Evolutionary conservation across 1,140 invertebrate species (phyloP).

Genomic region (Scaptodrosophila lebanonensis): DNA sequence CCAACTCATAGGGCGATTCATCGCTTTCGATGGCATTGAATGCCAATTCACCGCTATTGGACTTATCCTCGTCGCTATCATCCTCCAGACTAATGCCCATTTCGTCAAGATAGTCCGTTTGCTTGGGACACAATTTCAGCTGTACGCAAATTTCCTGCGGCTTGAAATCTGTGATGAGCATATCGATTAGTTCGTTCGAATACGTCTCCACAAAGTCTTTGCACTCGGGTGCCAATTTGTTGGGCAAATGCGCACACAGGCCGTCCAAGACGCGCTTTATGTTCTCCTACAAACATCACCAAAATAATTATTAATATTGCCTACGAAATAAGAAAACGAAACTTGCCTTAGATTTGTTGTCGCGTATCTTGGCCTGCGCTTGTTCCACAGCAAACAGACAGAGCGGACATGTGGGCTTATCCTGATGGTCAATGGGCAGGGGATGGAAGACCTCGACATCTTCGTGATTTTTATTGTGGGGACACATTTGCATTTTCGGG

Average conservation of each 20-base stretch:
- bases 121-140: constrained; percentile 83
- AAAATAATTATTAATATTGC: background rate
- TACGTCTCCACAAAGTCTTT: constrained; percentile 87
- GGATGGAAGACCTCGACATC: constrained; percentile 79
- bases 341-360: constrained; percentile 61
- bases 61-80: constrained; percentile 27
- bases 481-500: constrained; percentile 77
- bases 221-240: constrained; percentile 83
- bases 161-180: constrained; percentile 86
- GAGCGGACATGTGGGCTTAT: constrained; percentile 84
- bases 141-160: constrained; percentile 88
- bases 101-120: constrained; percentile 57
- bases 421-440: constrained; percentile 56
- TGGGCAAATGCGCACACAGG: constrained; percentile 84
- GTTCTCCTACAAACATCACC: constrained; percentile 76
- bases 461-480: constrained; percentile 77
- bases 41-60: constrained; percentile 45
- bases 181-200: constrained; percentile 85
- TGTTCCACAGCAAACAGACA: constrained; percentile 88
- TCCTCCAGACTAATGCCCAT: constrained; percentile 47
- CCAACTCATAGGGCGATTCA: constrained; percentile 55
- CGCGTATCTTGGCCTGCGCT: constrained; percentile 67
- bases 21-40: constrained; percentile 49
- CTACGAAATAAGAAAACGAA: background rate
- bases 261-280: constrained; percentile 85